These are phyloP conservation scores for Teleiodes luculella DNA, from an alignment of 2,888 invertebrate genomes.

Conservation along the genomic window DNA sequence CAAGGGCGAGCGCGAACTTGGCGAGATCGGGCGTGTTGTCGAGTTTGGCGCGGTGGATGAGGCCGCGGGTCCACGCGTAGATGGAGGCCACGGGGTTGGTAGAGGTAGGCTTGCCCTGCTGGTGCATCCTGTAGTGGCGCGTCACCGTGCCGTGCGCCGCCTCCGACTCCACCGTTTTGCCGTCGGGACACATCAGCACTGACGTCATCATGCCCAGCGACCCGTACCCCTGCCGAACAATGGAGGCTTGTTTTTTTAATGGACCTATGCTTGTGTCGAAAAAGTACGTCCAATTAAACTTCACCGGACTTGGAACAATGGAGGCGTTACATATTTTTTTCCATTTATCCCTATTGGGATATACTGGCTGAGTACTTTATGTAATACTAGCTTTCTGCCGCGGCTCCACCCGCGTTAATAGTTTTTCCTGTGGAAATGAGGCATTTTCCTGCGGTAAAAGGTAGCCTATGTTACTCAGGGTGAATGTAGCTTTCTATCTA, in stretches of 20 bases:
- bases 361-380: too few species aligned
- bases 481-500: too few species aligned
- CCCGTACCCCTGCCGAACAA: slow-evolving; percentile 81
- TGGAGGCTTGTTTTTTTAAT: background rate
- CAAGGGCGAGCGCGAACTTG: slow-evolving; percentile 84
- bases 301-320: too few species aligned
- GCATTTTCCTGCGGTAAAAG: too few species aligned
- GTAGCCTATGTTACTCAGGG: too few species aligned
- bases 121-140: slow-evolving; percentile 91
- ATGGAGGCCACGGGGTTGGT: slow-evolving; percentile 95
- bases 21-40: slow-evolving; percentile 86
- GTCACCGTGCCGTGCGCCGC: slow-evolving; percentile 96
- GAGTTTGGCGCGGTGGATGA: slow-evolving; percentile 89
- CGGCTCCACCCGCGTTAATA: too few species aligned
- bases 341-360: background rate
- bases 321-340: background rate
- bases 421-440: too few species aligned
- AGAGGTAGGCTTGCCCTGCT: slow-evolving; percentile 90
- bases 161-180: slow-evolving; percentile 92
- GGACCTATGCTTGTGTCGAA: too few species aligned
- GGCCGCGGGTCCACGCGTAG: slow-evolving; percentile 93
- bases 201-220: slow-evolving; percentile 95
- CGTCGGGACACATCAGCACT: slow-evolving; percentile 91
- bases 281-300: too few species aligned
- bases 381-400: too few species aligned